Evolutionary conservation across 2,888 invertebrate species (phyloP).

Genomic region (Lamellibrachia columna): DNA sequence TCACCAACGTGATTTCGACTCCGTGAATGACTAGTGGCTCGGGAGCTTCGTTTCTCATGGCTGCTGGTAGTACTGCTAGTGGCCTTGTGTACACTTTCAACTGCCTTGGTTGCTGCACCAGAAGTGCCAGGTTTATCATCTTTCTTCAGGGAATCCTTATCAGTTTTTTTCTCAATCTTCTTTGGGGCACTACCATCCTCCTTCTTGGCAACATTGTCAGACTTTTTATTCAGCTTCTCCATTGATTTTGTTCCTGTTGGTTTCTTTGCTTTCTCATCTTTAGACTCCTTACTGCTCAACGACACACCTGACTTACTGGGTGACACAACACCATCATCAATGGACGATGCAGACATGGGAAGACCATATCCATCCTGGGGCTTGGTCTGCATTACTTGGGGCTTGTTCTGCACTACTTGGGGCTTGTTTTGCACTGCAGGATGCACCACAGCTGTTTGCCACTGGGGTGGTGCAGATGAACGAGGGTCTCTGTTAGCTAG

Average conservation of each 20-base stretch:
- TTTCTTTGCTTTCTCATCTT: conserved; percentile 20
- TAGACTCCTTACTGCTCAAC: neutral
- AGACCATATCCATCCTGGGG: neutral
- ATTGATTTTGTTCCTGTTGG: neutral
- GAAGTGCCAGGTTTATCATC: neutral
- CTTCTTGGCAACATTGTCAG: neutral
- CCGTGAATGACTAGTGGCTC: neutral
- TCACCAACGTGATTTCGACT: conserved; percentile 19
- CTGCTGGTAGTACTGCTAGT: neutral
- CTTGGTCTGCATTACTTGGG: neutral
- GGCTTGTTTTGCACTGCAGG: conserved; percentile 13
- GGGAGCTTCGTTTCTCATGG: neutral
- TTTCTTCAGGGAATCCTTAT: neutral
- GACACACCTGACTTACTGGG: neutral
- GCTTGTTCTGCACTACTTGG: neutral
- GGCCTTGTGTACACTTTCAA: neutral
- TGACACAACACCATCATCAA: neutral
- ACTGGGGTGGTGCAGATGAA: neutral
- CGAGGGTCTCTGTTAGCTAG: conserved; percentile 13
- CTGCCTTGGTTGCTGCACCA: neutral
- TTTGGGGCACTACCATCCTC: neutral
- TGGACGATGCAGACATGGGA: neutral
- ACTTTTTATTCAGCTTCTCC: neutral
- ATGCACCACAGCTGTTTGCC: conserved; percentile 13
- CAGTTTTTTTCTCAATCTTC: neutral